Conservation (phyloP, 1,140 invertebrate species). For the Sitodiplosis mosellana region DNA sequence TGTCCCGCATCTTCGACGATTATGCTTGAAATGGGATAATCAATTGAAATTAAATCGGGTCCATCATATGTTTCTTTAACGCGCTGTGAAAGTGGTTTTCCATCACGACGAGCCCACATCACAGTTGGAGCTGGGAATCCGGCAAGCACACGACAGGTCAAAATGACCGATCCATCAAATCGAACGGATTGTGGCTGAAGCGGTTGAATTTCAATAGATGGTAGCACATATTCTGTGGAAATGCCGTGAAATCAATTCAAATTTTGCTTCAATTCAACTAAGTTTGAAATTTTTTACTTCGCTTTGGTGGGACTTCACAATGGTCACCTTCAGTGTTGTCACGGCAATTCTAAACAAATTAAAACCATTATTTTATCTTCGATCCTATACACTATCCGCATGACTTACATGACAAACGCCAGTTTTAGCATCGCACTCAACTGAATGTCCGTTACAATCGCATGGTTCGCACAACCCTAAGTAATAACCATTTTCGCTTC, state of each 20-base stretch:
- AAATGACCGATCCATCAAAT: constrained; percentile 44
- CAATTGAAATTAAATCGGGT: constrained; percentile 28
- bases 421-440: constrained; percentile 65
- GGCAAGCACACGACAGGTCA: constrained; percentile 55
- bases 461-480: constrained; percentile 65
- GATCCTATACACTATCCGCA: too few relatives aligned
- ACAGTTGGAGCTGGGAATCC: constrained; percentile 63
- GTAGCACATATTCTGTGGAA: constrained; percentile 52
- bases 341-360: constrained; percentile 61
- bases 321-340: constrained; percentile 70
- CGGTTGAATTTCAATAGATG: constrained; percentile 61
- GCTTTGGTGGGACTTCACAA: constrained; percentile 42
- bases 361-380: too few relatives aligned
- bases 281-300: too few relatives aligned
- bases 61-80: constrained; percentile 12
- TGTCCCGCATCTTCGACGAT: constrained; percentile 45
- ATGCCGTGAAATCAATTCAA: not conserved
- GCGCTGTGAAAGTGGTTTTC: constrained; percentile 35
- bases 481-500: constrained; percentile 52
- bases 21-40: too few relatives aligned
- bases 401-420: constrained; percentile 60
- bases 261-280: too few relatives aligned
- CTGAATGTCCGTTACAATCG: constrained; percentile 72
- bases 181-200: constrained; percentile 36
- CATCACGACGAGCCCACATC: constrained; percentile 55